Percentiles rank a stretch among this genome's conserved stretches.
Conservation (phyloP, 2,113 vertebrate species). For the Gymnorhina tibicen region DNA sequence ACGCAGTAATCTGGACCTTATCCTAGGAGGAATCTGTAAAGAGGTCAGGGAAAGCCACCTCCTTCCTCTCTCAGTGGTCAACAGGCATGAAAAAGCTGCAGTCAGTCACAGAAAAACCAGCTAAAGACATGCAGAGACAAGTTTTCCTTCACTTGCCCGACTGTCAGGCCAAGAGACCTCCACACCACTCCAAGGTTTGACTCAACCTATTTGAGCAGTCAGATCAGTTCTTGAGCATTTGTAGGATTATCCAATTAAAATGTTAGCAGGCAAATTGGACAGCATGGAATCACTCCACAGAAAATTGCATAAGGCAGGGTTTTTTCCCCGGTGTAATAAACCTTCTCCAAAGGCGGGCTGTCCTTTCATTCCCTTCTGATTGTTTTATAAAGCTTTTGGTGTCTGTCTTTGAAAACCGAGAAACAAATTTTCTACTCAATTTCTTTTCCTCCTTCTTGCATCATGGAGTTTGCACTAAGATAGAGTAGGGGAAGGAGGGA, state of each 20-base stretch:
- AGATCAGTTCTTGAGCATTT: background rate
- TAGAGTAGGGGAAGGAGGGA: background rate
- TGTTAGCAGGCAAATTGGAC: background rate
- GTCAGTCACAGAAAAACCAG: background rate
- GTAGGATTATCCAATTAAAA: background rate
- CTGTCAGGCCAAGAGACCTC: background rate
- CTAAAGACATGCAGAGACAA: background rate
- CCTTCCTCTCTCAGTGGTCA: background rate
- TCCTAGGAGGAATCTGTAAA: background rate
- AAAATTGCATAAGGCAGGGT: background rate
- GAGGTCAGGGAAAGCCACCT: background rate
- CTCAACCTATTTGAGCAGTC: background rate
- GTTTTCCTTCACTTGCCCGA: background rate
- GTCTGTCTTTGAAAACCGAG: background rate
- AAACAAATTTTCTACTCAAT: background rate
- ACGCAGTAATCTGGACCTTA: background rate
- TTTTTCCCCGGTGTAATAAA: background rate
- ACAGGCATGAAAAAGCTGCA: background rate
- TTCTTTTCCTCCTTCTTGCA: background rate
- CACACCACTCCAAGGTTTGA: background rate
- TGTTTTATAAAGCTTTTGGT: background rate
- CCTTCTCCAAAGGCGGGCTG: background rate
- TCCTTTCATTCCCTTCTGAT: background rate
- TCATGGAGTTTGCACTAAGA: background rate
- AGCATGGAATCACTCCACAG: background rate